Percentiles rank a stretch among this genome's conserved stretches.
Evolutionary conservation across 2,113 vertebrate genomes (phyloP).

Genomic region (Brachyhypopomus gauderio): DNA sequence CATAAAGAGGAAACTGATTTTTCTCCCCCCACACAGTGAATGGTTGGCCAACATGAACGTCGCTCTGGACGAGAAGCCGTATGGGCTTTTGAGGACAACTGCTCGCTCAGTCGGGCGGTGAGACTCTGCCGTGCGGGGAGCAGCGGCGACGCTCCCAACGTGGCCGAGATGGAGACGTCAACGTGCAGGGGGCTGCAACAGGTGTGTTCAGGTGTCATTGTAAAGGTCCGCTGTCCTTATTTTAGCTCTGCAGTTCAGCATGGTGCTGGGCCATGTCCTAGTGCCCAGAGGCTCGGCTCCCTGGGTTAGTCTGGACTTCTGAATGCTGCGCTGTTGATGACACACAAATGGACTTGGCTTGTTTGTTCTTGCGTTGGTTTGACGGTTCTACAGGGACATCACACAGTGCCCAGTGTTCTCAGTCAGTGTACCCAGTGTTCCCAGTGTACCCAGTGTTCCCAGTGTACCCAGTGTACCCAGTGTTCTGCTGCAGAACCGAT

Average conservation of each 20-base stretch:
- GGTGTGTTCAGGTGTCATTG: background rate
- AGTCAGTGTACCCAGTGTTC: no score
- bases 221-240: background rate
- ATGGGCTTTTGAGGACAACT: background rate
- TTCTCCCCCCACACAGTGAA: conserved; percentile 24
- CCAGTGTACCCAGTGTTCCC: no score
- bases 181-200: background rate
- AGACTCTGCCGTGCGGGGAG: background rate
- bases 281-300: background rate
- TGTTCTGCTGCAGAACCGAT: no score
- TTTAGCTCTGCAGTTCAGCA: background rate
- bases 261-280: background rate
- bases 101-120: background rate
- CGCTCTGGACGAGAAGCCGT: background rate
- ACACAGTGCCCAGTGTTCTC: background rate
- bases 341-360: background rate
- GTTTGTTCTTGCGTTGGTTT: background rate
- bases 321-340: background rate
- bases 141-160: background rate
- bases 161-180: background rate
- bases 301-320: background rate
- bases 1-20: background rate
- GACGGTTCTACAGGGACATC: background rate
- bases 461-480: no score
- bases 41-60: conserved; percentile 8